These are phyloP conservation scores for Barypeithes pellucidus DNA, from an alignment of 2,888 invertebrate species.

Conservation along the genomic window DNA sequence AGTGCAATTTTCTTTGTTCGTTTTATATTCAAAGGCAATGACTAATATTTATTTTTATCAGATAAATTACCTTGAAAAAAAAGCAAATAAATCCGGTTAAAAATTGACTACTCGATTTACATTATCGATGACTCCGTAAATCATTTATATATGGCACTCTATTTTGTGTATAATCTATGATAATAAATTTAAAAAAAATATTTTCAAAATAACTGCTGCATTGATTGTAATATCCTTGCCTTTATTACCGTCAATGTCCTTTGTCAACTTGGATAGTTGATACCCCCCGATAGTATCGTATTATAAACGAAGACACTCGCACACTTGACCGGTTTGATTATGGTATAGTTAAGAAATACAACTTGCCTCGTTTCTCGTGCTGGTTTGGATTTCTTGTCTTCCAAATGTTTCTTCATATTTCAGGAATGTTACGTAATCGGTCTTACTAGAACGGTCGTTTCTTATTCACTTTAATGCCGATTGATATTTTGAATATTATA, in stretches of 20 bases:
- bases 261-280: too few relatives aligned
- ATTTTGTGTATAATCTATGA: background rate
- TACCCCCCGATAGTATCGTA: too few relatives aligned
- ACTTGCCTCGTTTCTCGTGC: background rate
- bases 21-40: too few relatives aligned
- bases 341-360: background rate
- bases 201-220: too few relatives aligned
- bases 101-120: background rate
- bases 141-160: background rate
- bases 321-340: too few relatives aligned
- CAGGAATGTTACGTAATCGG: background rate
- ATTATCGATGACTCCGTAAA: background rate
- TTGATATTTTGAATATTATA: too few relatives aligned
- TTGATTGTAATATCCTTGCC: too few relatives aligned
- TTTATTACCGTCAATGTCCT: too few relatives aligned
- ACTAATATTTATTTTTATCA: background rate
- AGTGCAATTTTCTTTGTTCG: too few relatives aligned
- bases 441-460: background rate
- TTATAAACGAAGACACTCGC: too few relatives aligned
- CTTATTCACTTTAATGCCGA: too few relatives aligned
- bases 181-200: too few relatives aligned
- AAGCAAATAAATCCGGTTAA: background rate
- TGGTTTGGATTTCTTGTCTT: background rate
- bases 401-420: background rate
- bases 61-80: background rate